Conservation (phyloP, 2,888 invertebrate species). For the Metallyticus violacea region DNA sequence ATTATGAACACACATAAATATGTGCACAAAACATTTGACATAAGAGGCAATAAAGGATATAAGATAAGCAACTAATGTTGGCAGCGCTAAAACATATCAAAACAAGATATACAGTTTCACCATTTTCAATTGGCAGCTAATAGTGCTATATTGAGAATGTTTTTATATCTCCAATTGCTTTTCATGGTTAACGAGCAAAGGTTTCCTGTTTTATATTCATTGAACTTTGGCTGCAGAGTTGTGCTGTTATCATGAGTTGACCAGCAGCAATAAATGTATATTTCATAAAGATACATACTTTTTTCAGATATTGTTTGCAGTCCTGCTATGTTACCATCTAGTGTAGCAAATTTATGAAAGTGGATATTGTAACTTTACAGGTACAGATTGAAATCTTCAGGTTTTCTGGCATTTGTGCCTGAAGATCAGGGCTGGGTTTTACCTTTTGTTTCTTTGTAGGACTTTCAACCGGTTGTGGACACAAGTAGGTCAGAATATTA, state of each 20-base stretch:
- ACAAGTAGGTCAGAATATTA: conserved; percentile 85
- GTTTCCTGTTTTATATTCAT: not conserved
- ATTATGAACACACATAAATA: not conserved
- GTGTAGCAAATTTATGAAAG: not conserved
- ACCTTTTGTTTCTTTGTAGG: conserved; percentile 45
- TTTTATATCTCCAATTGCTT: not conserved
- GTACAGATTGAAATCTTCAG: not conserved
- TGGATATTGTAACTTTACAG: not conserved
- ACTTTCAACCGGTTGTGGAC: conserved; percentile 93
- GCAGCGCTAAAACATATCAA: not conserved
- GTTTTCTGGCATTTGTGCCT: not conserved
- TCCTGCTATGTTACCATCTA: not conserved
- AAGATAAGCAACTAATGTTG: no score
- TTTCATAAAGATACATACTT: no score
- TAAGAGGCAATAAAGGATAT: not conserved
- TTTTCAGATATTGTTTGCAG: not conserved
- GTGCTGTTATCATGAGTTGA: not conserved
- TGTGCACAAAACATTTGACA: not conserved
- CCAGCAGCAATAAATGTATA: not conserved
- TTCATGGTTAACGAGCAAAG: not conserved
- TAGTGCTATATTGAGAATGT: not conserved
- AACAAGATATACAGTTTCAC: not conserved
- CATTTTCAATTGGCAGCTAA: not conserved
- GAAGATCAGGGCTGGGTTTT: not conserved
- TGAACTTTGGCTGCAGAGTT: not conserved